Percentiles rank a stretch among this genome's conserved stretches.
These are phyloP conservation scores for Cataglyphis livida DNA, from an alignment of 2,888 invertebrate species.

Conservation along the genomic window DNA sequence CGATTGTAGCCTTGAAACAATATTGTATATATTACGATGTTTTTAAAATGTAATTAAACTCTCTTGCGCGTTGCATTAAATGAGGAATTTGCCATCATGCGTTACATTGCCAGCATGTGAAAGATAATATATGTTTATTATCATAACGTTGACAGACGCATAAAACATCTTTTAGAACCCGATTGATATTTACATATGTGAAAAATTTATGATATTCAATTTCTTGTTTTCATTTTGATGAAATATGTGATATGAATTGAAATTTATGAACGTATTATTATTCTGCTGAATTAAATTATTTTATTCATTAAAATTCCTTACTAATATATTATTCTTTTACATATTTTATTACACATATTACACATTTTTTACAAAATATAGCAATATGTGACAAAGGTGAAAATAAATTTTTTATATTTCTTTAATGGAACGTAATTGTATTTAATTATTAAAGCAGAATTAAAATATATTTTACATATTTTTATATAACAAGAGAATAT, in stretches of 20 bases:
- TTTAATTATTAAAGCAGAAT: not conserved
- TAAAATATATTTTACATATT: not conserved
- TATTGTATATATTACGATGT: conserved; percentile 11
- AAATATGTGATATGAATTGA: not conserved
- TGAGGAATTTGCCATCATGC: conserved; percentile 24
- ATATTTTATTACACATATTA: not conserved
- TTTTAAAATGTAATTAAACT: conserved; percentile 39
- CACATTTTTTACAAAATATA: not conserved
- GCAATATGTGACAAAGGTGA: not conserved
- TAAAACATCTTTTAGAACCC: not conserved
- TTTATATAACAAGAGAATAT: not conserved
- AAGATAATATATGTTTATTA: not conserved
- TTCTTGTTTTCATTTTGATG: not conserved
- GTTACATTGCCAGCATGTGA: not conserved
- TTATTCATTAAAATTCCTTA: conserved; percentile 8
- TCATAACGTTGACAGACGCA: not conserved
- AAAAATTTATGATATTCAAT: not conserved
- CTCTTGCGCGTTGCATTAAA: not conserved
- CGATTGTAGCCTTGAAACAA: conserved; percentile 13
- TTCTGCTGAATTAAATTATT: not conserved
- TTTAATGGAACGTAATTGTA: not conserved
- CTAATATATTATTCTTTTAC: not conserved
- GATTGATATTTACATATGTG: not conserved
- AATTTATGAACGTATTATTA: conserved; percentile 1
- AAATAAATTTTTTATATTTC: not conserved